phyloP scores from a whole-genome alignment of 2,888 invertebrate genomes.

The Polyommatus iphigenia region DNA sequence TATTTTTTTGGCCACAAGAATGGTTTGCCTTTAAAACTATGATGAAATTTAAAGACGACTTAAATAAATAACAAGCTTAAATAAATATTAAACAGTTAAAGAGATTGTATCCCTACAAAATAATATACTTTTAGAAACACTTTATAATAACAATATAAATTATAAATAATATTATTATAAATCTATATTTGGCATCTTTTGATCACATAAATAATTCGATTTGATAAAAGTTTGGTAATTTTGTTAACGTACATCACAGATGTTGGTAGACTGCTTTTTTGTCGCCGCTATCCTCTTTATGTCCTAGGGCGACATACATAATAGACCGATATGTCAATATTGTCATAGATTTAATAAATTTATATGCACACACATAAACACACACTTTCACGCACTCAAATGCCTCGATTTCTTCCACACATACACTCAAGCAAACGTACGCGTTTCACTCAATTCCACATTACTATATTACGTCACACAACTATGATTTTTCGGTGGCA shows the following conservation, averaged over 20 bases:
- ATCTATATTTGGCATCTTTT: slow-evolving; percentile 21
- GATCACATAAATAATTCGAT: slow-evolving; percentile 20
- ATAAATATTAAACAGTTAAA: not conserved
- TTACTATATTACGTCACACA: not conserved
- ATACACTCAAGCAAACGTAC: not conserved
- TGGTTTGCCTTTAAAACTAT: not conserved
- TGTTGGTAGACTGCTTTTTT: slow-evolving; percentile 2
- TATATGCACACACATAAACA: not conserved
- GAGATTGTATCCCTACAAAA: not conserved
- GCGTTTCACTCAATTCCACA: not conserved
- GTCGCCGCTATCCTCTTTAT: not conserved
- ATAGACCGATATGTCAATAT: slow-evolving; percentile 21
- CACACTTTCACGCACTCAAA: not conserved
- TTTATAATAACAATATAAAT: not conserved
- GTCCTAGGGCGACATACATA: not conserved
- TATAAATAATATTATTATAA: not conserved
- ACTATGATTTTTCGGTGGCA: not conserved
- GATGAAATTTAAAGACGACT: not conserved
- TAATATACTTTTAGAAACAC: not conserved
- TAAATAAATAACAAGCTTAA: slow-evolving; percentile 6
- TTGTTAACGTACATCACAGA: slow-evolving; percentile 8
- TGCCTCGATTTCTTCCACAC: not conserved
- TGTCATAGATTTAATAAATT: slow-evolving; percentile 1
- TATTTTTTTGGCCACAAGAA: not conserved
- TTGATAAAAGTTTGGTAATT: not conserved